Evolutionary conservation across 2,888 invertebrate species (phyloP).

Genomic region (Caenorhabditis macrosperma): DNA sequence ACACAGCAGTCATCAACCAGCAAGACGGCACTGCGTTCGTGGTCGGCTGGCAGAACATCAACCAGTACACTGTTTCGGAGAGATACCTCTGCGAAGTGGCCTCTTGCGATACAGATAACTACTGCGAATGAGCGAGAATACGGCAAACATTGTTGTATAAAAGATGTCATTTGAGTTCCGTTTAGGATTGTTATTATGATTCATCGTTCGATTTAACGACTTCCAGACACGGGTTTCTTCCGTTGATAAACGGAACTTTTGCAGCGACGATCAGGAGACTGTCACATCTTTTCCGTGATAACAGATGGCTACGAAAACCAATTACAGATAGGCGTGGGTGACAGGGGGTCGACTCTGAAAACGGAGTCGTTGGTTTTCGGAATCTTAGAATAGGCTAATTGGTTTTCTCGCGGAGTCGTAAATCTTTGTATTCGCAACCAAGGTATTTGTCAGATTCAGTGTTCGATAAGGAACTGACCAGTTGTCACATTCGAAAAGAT

Average conservation of each 20-base stretch:
- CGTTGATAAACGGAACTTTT: neutral
- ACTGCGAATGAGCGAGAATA: conserved; percentile 38
- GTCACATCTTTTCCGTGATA: neutral
- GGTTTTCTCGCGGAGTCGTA: too few relatives aligned
- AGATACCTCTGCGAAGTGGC: conserved; percentile 50
- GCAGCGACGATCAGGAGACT: neutral
- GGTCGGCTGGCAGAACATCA: conserved; percentile 56
- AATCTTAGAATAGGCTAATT: too few relatives aligned
- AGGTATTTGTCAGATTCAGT: too few relatives aligned
- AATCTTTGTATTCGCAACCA: too few relatives aligned
- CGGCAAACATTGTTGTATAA: neutral
- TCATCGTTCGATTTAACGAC: neutral
- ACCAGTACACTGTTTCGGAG: conserved; percentile 45
- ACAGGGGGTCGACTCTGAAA: neutral
- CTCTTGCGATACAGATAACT: conserved; percentile 53
- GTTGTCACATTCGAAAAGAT: too few relatives aligned
- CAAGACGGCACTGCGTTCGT: conserved; percentile 24
- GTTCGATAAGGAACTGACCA: too few relatives aligned
- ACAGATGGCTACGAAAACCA: neutral
- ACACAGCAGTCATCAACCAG: conserved; percentile 31
- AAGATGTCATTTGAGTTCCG: neutral
- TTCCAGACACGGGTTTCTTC: neutral
- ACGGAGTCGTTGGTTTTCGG: too few relatives aligned
- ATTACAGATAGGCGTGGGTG: neutral
- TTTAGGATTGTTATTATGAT: neutral